Evolutionary conservation across 2,888 invertebrate genomes (phyloP).

Genomic region (Dryobota labecula): DNA sequence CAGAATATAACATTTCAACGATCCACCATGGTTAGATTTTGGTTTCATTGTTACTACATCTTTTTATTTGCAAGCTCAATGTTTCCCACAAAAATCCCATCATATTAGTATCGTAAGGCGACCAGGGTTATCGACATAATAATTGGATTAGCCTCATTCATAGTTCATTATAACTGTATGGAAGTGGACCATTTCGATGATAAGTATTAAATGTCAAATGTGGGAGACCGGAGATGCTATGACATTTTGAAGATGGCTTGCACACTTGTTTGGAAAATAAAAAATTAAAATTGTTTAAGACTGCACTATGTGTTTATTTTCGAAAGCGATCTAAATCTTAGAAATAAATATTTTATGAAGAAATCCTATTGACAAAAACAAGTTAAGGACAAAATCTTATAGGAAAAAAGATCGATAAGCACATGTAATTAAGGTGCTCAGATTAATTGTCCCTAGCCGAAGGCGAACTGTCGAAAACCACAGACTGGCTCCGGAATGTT

Average conservation of each 20-base stretch:
- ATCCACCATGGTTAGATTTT: not conserved
- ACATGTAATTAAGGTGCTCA: not conserved
- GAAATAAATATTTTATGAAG: not conserved
- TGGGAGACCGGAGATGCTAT: conserved; percentile 18
- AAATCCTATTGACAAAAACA: not conserved
- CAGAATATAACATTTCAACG: not conserved
- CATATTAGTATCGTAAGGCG: conserved; percentile 22
- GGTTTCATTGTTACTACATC: not conserved
- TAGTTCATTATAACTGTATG: conserved; percentile 56
- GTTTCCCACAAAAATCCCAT: conserved; percentile 43
- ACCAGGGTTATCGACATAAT: conserved; percentile 47
- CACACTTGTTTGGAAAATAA: not conserved
- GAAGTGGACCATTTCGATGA: conserved; percentile 39
- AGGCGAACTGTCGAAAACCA: conserved; percentile 13
- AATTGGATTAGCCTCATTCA: conserved; percentile 60
- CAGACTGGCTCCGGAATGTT: conserved; percentile 23
- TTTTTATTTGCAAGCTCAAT: not conserved
- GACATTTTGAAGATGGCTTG: conserved; percentile 32
- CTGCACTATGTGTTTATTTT: not conserved
- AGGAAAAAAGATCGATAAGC: not conserved
- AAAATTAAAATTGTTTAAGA: not conserved
- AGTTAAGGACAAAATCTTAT: not conserved
- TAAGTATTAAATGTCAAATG: conserved; percentile 58
- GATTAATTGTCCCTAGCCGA: not conserved
- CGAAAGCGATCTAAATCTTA: not conserved